Evolutionary conservation across 2,888 invertebrate species (phyloP).

Genomic region (Spialia ferax): DNA sequence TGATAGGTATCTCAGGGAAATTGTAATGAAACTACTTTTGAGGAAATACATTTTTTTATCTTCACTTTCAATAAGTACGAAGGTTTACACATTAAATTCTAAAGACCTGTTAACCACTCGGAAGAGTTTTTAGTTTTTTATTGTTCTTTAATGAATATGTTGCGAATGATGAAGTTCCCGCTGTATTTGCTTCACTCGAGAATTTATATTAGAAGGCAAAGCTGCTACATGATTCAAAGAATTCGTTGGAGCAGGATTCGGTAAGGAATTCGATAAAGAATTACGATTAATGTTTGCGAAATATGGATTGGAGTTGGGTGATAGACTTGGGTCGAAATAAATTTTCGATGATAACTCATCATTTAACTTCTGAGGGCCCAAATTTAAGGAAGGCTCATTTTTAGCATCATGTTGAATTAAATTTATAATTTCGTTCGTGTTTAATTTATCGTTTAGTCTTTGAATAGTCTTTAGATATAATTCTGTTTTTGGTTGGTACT

Average conservation of each 20-base stretch:
- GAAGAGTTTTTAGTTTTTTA: not conserved
- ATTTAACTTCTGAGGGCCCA: not conserved
- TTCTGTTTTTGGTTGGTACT: conserved; percentile 46
- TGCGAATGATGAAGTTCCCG: not conserved
- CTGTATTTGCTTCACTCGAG: not conserved
- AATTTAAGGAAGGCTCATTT: not conserved
- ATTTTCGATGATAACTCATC: not conserved
- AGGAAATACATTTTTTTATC: no score
- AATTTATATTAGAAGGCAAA: not conserved
- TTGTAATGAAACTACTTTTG: no score
- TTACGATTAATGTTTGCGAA: not conserved
- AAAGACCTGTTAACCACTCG: not conserved
- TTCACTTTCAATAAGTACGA: no score
- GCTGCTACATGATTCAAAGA: not conserved
- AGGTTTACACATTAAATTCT: no score
- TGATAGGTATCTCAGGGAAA: no score
- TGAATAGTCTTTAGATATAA: conserved; percentile 52
- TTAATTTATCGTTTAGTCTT: conserved; percentile 53
- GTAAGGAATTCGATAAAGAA: not conserved
- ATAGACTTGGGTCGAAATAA: not conserved
- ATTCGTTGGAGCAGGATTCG: not conserved
- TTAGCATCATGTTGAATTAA: not conserved
- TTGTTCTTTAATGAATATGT: not conserved
- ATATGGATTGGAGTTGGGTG: not conserved
- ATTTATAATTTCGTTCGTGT: conserved; percentile 47